Evolutionary conservation across 2,797 vertebrate genomes (phyloP).

Genomic region (Streptopelia turtur): DNA sequence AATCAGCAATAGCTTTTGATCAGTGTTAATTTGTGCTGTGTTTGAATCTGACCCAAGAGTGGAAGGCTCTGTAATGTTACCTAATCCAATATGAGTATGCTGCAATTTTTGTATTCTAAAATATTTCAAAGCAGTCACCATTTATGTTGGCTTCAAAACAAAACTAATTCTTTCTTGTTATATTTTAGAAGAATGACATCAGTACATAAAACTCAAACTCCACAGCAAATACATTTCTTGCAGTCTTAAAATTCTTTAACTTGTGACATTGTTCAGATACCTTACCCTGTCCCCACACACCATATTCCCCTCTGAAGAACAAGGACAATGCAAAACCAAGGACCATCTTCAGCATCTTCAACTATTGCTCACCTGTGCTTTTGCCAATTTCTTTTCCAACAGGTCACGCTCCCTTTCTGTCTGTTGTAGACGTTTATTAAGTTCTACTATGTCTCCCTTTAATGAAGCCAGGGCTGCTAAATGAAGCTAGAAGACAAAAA

Average conservation of each 20-base stretch:
- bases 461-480: conserved; percentile 87
- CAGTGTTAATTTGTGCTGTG: not conserved
- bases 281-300: not conserved
- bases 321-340: not conserved
- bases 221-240: not conserved
- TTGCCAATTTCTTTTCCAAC: conserved; percentile 87
- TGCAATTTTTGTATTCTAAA: not conserved
- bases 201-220: not conserved
- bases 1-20: not conserved
- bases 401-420: conserved; percentile 85
- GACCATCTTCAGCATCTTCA: not conserved
- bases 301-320: not conserved
- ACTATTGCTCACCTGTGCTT: conserved; percentile 82
- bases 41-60: not conserved
- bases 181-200: not conserved
- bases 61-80: not conserved
- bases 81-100: not conserved
- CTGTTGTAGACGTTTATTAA: conserved; percentile 87
- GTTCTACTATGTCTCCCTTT: conserved; percentile 86
- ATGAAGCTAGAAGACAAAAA: conserved; percentile 79
- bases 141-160: not conserved
- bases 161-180: not conserved
- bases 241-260: not conserved
- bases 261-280: not conserved
- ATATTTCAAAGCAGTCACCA: not conserved